phyloP scores from a whole-genome alignment of 2,797 vertebrate species.

The Oreonectes daqikongensis region DNA sequence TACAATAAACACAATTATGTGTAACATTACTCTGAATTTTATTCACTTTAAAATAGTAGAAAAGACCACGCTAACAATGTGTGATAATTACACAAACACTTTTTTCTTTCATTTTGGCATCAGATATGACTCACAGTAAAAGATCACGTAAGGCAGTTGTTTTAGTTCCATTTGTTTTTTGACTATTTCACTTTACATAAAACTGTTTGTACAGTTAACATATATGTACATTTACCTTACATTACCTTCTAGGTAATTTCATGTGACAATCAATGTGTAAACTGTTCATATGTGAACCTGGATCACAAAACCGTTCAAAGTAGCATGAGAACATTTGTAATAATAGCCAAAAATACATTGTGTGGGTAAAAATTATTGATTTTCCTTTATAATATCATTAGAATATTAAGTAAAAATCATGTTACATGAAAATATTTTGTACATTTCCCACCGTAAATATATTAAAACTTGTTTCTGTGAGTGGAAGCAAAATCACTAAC shows the following conservation, averaged over 20 bases:
- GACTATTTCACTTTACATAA: neutral
- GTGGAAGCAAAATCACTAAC: no score
- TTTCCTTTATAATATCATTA: no score
- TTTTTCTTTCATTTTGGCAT: slow-evolving; percentile 65
- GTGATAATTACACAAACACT: slow-evolving; percentile 46
- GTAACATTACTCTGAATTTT: slow-evolving; percentile 2
- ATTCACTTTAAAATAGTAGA: slow-evolving; percentile 30
- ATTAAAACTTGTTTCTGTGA: no score
- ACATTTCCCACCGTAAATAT: no score
- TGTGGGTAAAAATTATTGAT: no score
- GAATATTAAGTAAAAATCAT: no score
- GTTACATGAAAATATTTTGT: no score
- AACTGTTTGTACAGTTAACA: slow-evolving; percentile 5
- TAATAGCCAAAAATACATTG: no score
- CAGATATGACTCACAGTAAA: slow-evolving; percentile 61
- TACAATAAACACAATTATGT: neutral
- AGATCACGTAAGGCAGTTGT: slow-evolving; percentile 67
- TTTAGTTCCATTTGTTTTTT: slow-evolving; percentile 19
- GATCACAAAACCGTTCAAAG: no score
- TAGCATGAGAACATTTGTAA: no score
- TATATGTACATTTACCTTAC: slow-evolving; percentile 16
- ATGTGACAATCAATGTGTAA: neutral
- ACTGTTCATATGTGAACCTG: no score
- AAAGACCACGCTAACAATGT: slow-evolving; percentile 17
- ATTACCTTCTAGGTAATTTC: neutral